Base-by-base conservation (phyloP, 2,113 vertebrate species). In the Cyanoderma ruficeps region DNA sequence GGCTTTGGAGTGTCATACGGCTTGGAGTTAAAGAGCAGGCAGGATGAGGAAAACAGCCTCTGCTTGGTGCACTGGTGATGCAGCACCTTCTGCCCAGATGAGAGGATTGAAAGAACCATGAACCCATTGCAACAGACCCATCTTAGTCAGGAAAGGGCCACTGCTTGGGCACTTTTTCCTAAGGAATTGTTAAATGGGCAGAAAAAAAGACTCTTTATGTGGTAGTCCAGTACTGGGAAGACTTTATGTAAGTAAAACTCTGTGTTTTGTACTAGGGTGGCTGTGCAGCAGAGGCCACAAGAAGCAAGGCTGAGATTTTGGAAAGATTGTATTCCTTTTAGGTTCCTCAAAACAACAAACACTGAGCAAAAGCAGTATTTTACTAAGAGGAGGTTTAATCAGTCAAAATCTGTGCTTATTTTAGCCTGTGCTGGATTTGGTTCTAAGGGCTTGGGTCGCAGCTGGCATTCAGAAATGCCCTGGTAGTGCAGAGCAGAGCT, bases 391-490 rank as follows among this genome's bases (percentile, higher is more conserved):
- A 59, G 2, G 1, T 60, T 78, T 75, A 84, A 89, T 20, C 1
- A 2, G 11, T 10, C 12, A 64, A 69, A 87, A 79, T 1, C 13
- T 44, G 4, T 46, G 16, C 33, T 72, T 57, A 19, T 76, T 90
- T 85, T 63, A 33, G 8, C 24, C 19, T 53, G 5, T 33, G 24
- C 0, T 0, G 17, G 28, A 44, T n/a, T 64, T 28, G 12, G 11
- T 74, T 87, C 50, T 74, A 80, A 59, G n/a, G 42, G 24, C 14
- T 75, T 41, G 12, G 0, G 0, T 52, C 0, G 0, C 41, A 93
- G 39, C 39, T 68, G 52, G 33, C 20, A 15, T 84, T 89, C 31
- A 44, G 22, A 84, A 89, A 71, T 82, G 41, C 13, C 27, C 11
- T 15, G 23, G 14, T 15, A 39, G 27, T 5, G 21, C 31, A 47